These are phyloP conservation scores for Macrotrachela quadricornifera DNA, from an alignment of 1,140 invertebrate genomes.

Conservation along the genomic window DNA sequence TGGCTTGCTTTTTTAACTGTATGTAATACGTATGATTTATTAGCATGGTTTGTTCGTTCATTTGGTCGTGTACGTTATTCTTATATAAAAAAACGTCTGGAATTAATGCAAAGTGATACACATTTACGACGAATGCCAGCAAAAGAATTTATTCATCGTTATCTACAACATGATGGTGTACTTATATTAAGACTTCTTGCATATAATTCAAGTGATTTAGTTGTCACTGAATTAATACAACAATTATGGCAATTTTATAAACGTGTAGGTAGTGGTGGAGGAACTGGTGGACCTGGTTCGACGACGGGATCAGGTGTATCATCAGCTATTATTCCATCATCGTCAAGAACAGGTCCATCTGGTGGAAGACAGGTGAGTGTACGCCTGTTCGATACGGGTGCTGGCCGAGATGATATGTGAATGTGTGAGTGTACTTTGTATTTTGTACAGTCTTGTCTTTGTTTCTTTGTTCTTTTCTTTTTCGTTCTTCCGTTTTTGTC, in stretches of 20 bases:
- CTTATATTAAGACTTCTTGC: constrained; percentile 33
- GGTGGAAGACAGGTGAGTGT: too few species aligned
- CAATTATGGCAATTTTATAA: constrained; percentile 30
- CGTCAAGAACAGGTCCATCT: too few species aligned
- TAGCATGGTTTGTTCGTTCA: constrained; percentile 11
- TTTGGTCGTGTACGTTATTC: constrained; percentile 7
- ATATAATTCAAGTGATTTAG: constrained; percentile 35
- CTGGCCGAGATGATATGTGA: too few species aligned
- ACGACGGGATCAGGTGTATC: too few species aligned
- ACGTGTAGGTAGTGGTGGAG: background rate
- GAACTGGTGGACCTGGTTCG: background rate
- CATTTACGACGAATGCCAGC: constrained; percentile 15
- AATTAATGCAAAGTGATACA: constrained; percentile 7
- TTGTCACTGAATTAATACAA: constrained; percentile 33
- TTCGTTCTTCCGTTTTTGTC: too few species aligned
- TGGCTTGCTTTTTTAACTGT: constrained; percentile 17
- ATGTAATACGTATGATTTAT: constrained; percentile 21
- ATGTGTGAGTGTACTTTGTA: too few species aligned
- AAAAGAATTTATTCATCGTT: constrained; percentile 30
- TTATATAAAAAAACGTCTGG: constrained; percentile 9
- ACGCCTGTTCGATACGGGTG: too few species aligned
- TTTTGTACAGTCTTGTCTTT: too few species aligned
- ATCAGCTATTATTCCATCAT: too few species aligned
- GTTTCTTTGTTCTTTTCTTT: too few species aligned
- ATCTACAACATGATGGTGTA: constrained; percentile 34